Evolutionary conservation across 2,113 vertebrate genomes (phyloP), one percentile per base, ranked within the genome.

Genomic region (Anoplopoma fimbria): DNA sequence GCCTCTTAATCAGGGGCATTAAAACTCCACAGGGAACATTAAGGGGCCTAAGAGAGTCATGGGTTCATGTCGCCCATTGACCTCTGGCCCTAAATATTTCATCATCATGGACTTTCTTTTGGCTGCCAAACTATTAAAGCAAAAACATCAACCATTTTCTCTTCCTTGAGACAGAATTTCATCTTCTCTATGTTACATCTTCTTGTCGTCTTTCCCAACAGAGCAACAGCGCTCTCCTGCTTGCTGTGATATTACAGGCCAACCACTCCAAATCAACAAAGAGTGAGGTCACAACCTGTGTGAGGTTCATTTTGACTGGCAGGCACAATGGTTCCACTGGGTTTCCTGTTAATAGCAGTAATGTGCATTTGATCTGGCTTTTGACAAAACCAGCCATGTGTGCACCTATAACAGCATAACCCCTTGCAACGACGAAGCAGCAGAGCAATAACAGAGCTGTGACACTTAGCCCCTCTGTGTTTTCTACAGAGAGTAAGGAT

Each of bases 221-320:
- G 64, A 80, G 40, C 27, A 27, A 69, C 40, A n/a, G 65, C 36
- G 38, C 62, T 49, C 47, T 47, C 58, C 77, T 78, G 33, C 62
- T 42, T 21, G 19, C 57, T 86, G 47, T 77, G 58, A 85, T 87
- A 77, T 83, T 84, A 67, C 76, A 81, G 21, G 2, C 27, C 64
- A 75, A 60, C 64, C 61, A 53, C 77, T 77, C 31, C 34, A 70
- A 65, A 36, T 77, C 79, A 84, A 82, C 77, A 84, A 82, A 84
- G 80, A 86, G 72, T 9, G 53, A 89, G 84, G 88, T 92, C 60
- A 36, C 49, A 70, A 65, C 80, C 81, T 89, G 51, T 85, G 69
- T 71, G 69, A 31, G 75, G 70, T 83, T 74, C 62, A 42, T 42
- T 72, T 55, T 89, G 83, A 88, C 68, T 77, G 78, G 77, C 87